Conservation (phyloP, 2,797 vertebrate species). For the Morelia viridis region DNA sequence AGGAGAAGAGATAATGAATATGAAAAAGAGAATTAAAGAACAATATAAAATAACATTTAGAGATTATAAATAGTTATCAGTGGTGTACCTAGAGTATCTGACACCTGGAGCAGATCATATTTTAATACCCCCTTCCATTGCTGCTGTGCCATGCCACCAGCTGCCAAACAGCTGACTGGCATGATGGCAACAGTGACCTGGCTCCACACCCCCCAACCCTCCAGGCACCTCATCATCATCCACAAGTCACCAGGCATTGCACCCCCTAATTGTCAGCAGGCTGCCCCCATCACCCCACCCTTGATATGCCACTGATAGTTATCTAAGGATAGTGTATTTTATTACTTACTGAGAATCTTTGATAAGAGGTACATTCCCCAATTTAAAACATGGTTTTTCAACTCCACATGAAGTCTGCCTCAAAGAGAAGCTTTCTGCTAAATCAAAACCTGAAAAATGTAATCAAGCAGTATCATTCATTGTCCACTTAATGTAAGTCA, state of each 20-base stretch:
- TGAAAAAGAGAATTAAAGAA: background rate
- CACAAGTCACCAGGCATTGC: background rate
- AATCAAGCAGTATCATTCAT: conserved; percentile 28
- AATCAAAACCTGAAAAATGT: conserved; percentile 86
- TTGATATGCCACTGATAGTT: background rate
- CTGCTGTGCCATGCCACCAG: background rate
- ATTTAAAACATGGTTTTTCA: conserved; percentile 84
- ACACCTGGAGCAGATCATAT: background rate
- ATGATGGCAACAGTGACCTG: background rate
- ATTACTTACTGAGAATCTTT: conserved; percentile 89
- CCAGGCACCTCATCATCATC: background rate
- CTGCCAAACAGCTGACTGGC: background rate
- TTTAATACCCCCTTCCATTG: background rate
- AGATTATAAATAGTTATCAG: background rate
- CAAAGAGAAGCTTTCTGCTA: conserved; percentile 89
- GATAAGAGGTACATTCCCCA: conserved; percentile 87
- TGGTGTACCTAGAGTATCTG: background rate
- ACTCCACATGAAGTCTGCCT: conserved; percentile 81
- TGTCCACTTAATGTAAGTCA: conserved; percentile 28
- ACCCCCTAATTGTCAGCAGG: background rate
- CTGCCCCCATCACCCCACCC: background rate
- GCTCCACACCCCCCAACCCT: background rate
- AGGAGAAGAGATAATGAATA: background rate
- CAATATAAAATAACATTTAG: background rate
- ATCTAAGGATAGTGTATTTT: conserved; percentile 18